A percentile compares a stretch with the other conserved stretches of the same genome.
Conservation (phyloP, 2,797 vertebrate species). For the Hozukius guyotensis region DNA sequence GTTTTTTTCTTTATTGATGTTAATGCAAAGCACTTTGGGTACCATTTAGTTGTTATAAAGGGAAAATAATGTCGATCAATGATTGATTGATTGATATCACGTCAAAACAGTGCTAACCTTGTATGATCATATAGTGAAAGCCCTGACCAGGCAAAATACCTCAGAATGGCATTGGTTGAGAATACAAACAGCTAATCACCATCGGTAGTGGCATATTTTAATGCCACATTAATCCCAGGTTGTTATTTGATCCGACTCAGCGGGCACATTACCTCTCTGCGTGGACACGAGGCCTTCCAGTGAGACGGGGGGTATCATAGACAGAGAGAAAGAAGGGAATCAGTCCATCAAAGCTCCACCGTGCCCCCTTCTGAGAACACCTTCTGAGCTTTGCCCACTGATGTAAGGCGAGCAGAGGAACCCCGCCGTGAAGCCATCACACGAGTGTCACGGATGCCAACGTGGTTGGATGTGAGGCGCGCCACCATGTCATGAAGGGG, state of each 20-base stretch:
- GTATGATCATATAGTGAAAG: too few species aligned
- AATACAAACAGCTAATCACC: background rate
- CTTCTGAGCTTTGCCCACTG: constrained; percentile 11
- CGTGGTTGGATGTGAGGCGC: background rate
- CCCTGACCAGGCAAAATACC: too few species aligned
- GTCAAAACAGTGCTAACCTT: background rate
- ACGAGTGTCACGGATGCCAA: constrained; percentile 6
- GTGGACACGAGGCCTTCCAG: background rate
- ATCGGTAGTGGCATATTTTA: background rate
- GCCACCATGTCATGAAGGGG: background rate
- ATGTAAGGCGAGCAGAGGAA: constrained; percentile 15
- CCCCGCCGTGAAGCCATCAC: constrained; percentile 31
- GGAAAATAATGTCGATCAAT: too few species aligned
- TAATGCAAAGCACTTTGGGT: too few species aligned
- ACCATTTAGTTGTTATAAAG: too few species aligned
- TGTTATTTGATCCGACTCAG: constrained; percentile 17
- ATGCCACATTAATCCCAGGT: background rate
- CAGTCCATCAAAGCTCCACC: constrained; percentile 14
- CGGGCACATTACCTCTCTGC: background rate
- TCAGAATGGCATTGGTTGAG: background rate
- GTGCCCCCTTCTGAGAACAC: background rate
- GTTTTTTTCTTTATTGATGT: too few species aligned
- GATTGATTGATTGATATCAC: background rate
- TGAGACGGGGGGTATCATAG: background rate
- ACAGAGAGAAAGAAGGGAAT: background rate